These are phyloP conservation scores for Cylloceria caligata DNA, from an alignment of 2,888 invertebrate species.

Conservation along the genomic window DNA sequence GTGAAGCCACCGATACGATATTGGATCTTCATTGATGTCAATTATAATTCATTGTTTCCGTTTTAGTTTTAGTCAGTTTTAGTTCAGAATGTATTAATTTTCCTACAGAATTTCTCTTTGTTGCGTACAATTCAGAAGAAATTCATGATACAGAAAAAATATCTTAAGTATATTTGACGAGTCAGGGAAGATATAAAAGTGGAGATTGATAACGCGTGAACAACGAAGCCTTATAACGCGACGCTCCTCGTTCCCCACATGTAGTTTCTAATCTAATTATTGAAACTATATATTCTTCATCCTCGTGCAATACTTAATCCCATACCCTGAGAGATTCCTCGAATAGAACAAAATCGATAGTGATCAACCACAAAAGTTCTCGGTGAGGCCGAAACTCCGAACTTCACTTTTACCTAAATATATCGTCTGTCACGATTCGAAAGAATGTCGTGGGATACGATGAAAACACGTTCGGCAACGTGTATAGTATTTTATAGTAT, in stretches of 20 bases:
- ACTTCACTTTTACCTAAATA: conserved; percentile 24
- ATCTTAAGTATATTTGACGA: background rate
- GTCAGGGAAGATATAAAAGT: conserved; percentile 64
- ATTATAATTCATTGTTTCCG: background rate
- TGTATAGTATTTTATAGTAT: conserved; percentile 33
- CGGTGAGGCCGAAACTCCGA: background rate
- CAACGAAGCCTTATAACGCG: conserved; percentile 58
- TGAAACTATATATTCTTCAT: conserved; percentile 40
- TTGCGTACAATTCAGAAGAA: too few species aligned
- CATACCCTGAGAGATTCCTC: background rate
- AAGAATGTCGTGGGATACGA: conserved; percentile 11
- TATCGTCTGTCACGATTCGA: conserved; percentile 14
- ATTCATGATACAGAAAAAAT: background rate
- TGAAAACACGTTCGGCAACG: conserved; percentile 34
- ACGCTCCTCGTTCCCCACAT: conserved; percentile 36
- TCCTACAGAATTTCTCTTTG: too few species aligned
- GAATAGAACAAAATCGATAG: conserved; percentile 22
- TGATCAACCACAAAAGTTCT: background rate
- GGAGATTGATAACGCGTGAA: conserved; percentile 66
- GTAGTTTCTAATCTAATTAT: conserved; percentile 62
- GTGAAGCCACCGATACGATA: too few species aligned
- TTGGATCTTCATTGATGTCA: background rate
- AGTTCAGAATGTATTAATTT: too few species aligned
- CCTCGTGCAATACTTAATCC: conserved; percentile 34
- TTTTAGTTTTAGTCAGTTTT: too few species aligned